A percentile compares a stretch with the other conserved stretches of the same genome.
Evolutionary conservation across 1,140 invertebrate genomes (phyloP).

Genomic region (Microplitis demolitor): DNA sequence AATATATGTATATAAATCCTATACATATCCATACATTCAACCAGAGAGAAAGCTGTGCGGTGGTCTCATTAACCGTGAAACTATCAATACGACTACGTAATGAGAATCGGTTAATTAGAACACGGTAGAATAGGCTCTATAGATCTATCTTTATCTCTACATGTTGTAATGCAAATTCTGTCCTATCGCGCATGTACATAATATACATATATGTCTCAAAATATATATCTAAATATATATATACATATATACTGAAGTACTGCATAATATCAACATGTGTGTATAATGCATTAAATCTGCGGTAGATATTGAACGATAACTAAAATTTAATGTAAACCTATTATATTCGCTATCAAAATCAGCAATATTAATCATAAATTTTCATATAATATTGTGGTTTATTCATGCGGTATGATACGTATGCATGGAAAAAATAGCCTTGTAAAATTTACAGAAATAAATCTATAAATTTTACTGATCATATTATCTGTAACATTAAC

Average conservation of each 20-base stretch:
- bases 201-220: constrained; percentile 8
- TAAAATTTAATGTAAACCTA: neutral
- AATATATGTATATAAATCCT: neutral
- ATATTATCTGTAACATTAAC: too few species aligned
- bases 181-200: constrained; percentile 13
- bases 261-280: constrained; percentile 2
- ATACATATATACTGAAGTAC: neutral
- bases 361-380: too few species aligned
- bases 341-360: neutral
- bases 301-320: neutral
- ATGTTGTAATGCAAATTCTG: neutral
- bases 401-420: too few species aligned
- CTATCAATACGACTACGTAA: constrained; percentile 49
- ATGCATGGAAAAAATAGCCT: too few species aligned
- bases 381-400: too few species aligned
- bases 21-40: neutral
- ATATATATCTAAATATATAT: constrained; percentile 26
- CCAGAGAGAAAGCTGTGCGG: constrained; percentile 30
- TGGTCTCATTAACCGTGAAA: constrained; percentile 56
- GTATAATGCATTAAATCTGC: neutral
- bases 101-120: constrained; percentile 59
- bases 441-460: too few species aligned
- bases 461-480: too few species aligned
- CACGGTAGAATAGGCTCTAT: constrained; percentile 8
- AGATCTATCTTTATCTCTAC: too few species aligned